A percentile compares a stretch with the other conserved stretches of the same genome.
phyloP scores from a whole-genome alignment of 2,797 vertebrate species.

The Gallinago solitaria region DNA sequence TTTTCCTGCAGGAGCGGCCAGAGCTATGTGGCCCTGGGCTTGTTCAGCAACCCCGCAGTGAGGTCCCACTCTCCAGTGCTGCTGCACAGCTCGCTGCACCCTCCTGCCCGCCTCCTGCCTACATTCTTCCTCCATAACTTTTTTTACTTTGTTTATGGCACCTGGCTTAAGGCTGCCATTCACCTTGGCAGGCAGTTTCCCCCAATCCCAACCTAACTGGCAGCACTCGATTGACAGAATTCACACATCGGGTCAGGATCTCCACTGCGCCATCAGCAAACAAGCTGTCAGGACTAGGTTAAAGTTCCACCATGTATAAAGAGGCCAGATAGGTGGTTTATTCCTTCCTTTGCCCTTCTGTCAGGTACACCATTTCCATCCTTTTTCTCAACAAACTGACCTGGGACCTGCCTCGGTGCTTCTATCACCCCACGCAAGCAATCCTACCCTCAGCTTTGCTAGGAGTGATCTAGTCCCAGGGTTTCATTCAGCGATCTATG shows the following conservation, averaged over 20 bases:
- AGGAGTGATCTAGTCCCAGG: neutral
- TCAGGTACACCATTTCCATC: neutral
- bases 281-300: neutral
- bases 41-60: neutral
- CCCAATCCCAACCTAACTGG: neutral
- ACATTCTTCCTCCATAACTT: rapidly evolving
- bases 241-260: neutral
- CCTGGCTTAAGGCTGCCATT: neutral
- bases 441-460: neutral
- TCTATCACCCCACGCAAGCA: neutral
- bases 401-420: neutral
- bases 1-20: neutral
- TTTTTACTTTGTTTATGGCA: neutral
- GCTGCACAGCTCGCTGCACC: neutral
- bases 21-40: neutral
- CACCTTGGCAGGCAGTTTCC: neutral
- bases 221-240: neutral
- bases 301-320: neutral
- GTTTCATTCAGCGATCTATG: neutral
- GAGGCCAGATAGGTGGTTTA: neutral
- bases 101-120: neutral
- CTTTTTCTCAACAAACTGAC: neutral
- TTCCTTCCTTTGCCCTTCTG: neutral
- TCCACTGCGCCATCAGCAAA: neutral
- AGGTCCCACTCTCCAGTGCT: neutral